phyloP scores from a whole-genome alignment of 2,113 vertebrate species.

The Macroglossus sobrinus region DNA sequence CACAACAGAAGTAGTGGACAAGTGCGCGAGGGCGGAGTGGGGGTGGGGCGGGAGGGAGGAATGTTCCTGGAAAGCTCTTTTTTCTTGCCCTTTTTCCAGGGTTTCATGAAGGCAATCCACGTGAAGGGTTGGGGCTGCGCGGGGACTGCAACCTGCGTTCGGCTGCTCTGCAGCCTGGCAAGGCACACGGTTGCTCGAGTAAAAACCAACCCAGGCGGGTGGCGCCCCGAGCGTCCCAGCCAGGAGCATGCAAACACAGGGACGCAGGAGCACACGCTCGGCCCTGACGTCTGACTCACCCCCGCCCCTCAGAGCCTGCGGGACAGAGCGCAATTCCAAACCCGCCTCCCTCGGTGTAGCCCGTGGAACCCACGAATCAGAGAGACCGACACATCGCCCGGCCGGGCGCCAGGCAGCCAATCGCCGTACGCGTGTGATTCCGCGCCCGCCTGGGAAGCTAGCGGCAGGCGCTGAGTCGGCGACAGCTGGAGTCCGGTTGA shows the following conservation, averaged over 20 bases:
- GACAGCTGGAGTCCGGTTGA: slow-evolving; percentile 50
- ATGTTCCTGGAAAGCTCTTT: neutral
- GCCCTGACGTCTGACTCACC: neutral
- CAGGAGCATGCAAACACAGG: neutral
- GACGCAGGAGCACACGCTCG: too few relatives aligned
- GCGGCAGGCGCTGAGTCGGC: slow-evolving; percentile 12
- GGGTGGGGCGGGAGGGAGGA: neutral
- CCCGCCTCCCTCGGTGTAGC: neutral
- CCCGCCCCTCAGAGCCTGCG: neutral
- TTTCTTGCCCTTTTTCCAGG: neutral
- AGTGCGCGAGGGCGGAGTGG: too few relatives aligned
- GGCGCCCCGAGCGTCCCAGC: neutral
- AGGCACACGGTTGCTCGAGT: neutral
- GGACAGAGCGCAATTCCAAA: rapidly evolving
- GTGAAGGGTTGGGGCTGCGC: neutral
- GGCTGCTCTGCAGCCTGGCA: neutral
- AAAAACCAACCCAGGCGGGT: neutral
- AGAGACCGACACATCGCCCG: slow-evolving; percentile 67
- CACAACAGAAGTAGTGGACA: neutral
- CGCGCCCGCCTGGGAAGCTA: slow-evolving; percentile 62
- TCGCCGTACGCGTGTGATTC: slow-evolving; percentile 71
- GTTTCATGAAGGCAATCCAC: neutral
- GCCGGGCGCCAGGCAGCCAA: slow-evolving; percentile 65
- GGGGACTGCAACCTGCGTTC: rapidly evolving
- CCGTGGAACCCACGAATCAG: slow-evolving; percentile 48